Evolutionary conservation across 2,113 vertebrate genomes (phyloP).

Genomic region (Cyanoramphus novaezelandiae): DNA sequence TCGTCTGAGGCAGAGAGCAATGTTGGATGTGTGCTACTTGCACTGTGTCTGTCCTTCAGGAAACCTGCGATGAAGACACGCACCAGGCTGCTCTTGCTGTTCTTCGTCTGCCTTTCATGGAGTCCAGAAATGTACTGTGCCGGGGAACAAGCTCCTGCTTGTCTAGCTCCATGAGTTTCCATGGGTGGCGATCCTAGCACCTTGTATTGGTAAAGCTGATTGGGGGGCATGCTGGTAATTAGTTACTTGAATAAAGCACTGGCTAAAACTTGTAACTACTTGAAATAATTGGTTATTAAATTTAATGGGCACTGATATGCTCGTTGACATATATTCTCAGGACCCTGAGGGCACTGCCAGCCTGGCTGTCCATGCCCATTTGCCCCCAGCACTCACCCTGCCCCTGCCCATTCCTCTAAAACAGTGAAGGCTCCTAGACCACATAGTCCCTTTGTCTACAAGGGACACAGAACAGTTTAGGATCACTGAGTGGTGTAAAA

Average conservation of each 20-base stretch:
- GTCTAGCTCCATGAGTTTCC: not conserved
- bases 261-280: not conserved
- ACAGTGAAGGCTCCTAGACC: not conserved
- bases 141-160: not conserved
- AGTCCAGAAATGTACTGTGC: not conserved
- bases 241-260: not conserved
- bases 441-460: not conserved
- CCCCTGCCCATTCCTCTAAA: not conserved
- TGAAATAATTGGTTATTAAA: not conserved
- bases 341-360: not conserved
- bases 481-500: not conserved
- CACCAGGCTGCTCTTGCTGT: not conserved
- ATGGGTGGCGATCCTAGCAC: rapidly evolving
- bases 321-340: not conserved
- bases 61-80: not conserved
- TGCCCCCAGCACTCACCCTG: rapidly evolving
- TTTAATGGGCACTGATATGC: not conserved
- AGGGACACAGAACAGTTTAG: not conserved
- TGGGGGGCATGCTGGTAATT: not conserved
- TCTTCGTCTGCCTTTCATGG: not conserved
- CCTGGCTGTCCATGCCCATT: not conserved
- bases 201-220: rapidly evolving
- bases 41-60: not conserved
- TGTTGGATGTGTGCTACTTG: not conserved
- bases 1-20: not conserved